These are phyloP conservation scores for Sebastes melanostomus DNA, from an alignment of 2,797 vertebrate genomes.

Conservation along the genomic window DNA sequence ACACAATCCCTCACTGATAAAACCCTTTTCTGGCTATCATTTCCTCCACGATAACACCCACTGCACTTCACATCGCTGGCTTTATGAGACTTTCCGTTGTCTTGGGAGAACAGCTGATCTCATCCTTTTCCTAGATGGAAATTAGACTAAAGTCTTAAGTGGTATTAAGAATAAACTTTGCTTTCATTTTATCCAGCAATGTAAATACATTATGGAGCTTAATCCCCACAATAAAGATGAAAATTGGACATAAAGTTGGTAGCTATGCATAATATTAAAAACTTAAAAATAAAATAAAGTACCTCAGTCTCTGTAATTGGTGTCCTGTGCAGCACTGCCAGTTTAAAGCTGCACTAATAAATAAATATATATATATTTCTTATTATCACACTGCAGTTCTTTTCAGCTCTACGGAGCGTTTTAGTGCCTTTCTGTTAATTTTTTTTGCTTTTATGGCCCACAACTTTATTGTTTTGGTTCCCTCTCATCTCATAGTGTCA, in stretches of 20 bases:
- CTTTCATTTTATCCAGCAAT: background rate
- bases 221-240: background rate
- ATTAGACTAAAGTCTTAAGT: background rate
- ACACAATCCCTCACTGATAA: slow-evolving; percentile 41
- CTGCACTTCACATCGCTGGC: slow-evolving; percentile 5
- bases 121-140: background rate
- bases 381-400: background rate
- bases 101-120: slow-evolving; percentile 34
- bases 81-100: slow-evolving; percentile 39
- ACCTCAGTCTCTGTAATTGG: background rate
- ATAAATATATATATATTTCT: too few species aligned
- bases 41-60: slow-evolving; percentile 31
- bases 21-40: slow-evolving; percentile 19
- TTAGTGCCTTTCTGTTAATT: background rate
- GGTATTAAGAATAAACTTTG: background rate
- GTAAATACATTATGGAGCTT: background rate
- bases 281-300: background rate
- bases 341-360: background rate
- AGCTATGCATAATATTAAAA: background rate
- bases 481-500: background rate
- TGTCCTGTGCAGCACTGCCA: background rate
- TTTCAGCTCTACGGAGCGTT: background rate
- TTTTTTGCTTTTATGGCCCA: background rate
- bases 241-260: background rate
- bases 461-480: background rate